Evolutionary conservation across 2,797 vertebrate species (phyloP).

Genomic region (Megaceryle alcyon): DNA sequence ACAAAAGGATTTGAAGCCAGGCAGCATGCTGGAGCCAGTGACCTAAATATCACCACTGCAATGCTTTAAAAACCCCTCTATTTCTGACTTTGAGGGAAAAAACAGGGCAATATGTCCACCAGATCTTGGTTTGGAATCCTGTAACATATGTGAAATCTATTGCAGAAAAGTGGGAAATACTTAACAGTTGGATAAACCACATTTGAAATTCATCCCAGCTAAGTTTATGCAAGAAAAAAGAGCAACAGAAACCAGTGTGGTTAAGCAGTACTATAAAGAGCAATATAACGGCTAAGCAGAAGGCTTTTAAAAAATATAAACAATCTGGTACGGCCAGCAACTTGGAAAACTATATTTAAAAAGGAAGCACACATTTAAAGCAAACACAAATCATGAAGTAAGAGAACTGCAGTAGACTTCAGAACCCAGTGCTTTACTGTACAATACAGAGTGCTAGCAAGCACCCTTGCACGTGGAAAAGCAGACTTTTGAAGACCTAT

Average conservation of each 20-base stretch:
- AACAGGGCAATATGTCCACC: slow-evolving; percentile 70
- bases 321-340: slow-evolving; percentile 78
- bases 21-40: neutral
- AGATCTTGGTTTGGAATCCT: slow-evolving; percentile 77
- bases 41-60: slow-evolving; percentile 49
- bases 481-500: neutral
- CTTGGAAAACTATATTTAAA: slow-evolving; percentile 78
- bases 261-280: slow-evolving; percentile 70
- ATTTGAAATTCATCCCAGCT: slow-evolving; percentile 83
- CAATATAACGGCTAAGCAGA: slow-evolving; percentile 78
- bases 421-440: neutral
- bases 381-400: slow-evolving; percentile 49
- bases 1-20: slow-evolving; percentile 21
- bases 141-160: slow-evolving; percentile 81
- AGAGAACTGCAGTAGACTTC: slow-evolving; percentile 20
- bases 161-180: slow-evolving; percentile 81
- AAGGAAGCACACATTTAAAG: slow-evolving; percentile 75
- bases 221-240: slow-evolving; percentile 80
- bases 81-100: slow-evolving; percentile 62
- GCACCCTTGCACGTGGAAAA: neutral
- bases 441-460: fast-evolving
- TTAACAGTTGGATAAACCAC: slow-evolving; percentile 82
- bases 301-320: slow-evolving; percentile 81
- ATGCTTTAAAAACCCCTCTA: neutral
- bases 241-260: slow-evolving; percentile 78